Evolutionary conservation across 2,888 invertebrate genomes (phyloP).

Genomic region (Seira musarum): DNA sequence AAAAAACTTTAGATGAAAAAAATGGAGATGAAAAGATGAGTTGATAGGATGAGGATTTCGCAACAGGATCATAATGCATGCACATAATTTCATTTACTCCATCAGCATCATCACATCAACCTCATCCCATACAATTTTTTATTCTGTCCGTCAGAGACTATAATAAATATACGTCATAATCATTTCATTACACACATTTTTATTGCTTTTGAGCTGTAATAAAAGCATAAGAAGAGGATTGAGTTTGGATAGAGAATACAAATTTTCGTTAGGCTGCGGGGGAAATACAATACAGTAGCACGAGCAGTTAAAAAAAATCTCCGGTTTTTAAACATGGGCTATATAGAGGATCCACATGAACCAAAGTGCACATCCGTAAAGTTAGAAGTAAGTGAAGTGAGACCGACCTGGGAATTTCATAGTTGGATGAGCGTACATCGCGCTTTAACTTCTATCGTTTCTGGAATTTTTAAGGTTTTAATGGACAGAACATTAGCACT

Average conservation of each 20-base stretch:
- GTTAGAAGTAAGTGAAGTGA: not conserved
- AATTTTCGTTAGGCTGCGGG: too few species aligned
- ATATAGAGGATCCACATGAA: not conserved
- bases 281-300: too few species aligned
- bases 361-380: not conserved
- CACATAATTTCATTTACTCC: not conserved
- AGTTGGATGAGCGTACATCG: not conserved
- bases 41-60: not conserved
- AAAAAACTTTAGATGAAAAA: too few species aligned
- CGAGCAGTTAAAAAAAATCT: too few species aligned
- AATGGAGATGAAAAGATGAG: too few species aligned
- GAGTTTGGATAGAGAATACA: too few species aligned
- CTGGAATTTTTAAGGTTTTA: not conserved
- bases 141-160: not conserved
- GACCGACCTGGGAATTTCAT: conserved; percentile 1
- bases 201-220: not conserved
- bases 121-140: not conserved
- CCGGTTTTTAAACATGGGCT: too few species aligned
- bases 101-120: too few species aligned
- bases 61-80: not conserved
- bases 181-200: not conserved
- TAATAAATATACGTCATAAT: not conserved
- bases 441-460: too few species aligned
- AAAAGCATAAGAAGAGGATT: too few species aligned
- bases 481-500: not conserved